Evolutionary conservation across 2,113 vertebrate species (phyloP), one percentile per base, ranked within the genome.

Genomic region (Verasper variegatus): DNA sequence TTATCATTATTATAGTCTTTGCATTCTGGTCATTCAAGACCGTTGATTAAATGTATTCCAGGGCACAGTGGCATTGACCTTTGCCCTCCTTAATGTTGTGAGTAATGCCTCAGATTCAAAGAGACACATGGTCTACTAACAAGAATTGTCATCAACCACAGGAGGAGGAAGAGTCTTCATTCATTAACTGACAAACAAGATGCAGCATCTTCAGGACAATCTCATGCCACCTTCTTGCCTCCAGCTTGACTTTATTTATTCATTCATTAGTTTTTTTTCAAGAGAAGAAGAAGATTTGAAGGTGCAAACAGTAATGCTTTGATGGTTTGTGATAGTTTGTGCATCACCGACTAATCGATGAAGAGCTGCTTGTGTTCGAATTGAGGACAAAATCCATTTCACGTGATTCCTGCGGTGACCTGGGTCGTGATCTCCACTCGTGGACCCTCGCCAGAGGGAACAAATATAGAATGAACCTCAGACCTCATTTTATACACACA

Each of bases 11-110:
- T 3, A 47, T 17, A 15, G 40, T 65, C 5, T 13, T 49, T 49
- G 24, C 4, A 10, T 31, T 59, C 55, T 49, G 18, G 24, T 71
- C 56, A 71, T 26, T 12, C 55, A 71, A 5, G 17, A 11, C 18
- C 21, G 26, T 69, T 73, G 18, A 14, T 49, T 57, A 21, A 73
- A 67, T 70, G 20, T n/a, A 74, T 67, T 78, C 23, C n/a, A 35
- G 69, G 35, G 18, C 49, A 56, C 59, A 63, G n/a, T 37, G 23
- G 21, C 10, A 20, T 20, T 40, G 52, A 64, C 63, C 70, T 78
- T 67, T 78, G 27, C 10, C 26, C 47, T 45, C 55, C 23, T 49
- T 27, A n/a, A 27, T 1, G 4, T 5, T 10, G n/a, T 59, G 45
- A 63, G 59, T 26, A 68, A 1, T 64, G 45, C 27, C 5, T 61